Percentiles rank a stretch among this genome's conserved stretches.
Evolutionary conservation across 2,113 vertebrate genomes (phyloP).

Genomic region (Hylia prasina): DNA sequence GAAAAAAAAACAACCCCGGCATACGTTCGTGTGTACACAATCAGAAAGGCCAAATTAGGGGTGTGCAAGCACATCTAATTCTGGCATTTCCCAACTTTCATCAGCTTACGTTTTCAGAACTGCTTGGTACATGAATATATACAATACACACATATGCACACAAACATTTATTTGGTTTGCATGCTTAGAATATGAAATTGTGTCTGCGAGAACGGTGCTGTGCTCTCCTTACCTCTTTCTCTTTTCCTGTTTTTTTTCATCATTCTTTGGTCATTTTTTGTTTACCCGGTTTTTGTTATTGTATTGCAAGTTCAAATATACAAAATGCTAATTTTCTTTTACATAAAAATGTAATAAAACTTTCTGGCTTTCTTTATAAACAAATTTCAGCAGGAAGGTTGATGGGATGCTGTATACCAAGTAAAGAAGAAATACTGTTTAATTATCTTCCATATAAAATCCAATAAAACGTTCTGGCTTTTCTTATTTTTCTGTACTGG

Average conservation of each 20-base stretch:
- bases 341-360: constrained; percentile 53
- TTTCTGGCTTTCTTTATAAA: constrained; percentile 50
- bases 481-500: constrained; percentile 61
- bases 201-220: not conserved
- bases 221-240: not conserved
- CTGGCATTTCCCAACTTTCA: not conserved
- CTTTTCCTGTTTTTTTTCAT: not conserved
- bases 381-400: constrained; percentile 52
- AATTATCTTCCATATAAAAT: constrained; percentile 68
- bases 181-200: not conserved
- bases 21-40: not conserved
- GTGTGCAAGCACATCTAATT: not conserved
- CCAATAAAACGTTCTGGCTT: constrained; percentile 65
- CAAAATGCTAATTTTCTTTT: constrained; percentile 46
- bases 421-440: constrained; percentile 67
- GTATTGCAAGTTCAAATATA: not conserved
- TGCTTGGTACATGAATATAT: not conserved
- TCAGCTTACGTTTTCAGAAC: not conserved
- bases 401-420: constrained; percentile 50
- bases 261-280: constrained; percentile 21
- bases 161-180: not conserved
- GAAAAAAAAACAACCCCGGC: not conserved
- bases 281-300: constrained; percentile 19
- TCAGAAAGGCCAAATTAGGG: not conserved
- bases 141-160: not conserved